Evolutionary conservation across 2,797 vertebrate species (phyloP), one percentile per base, ranked within the genome.

Genomic region (Eutrigla gurnardus): DNA sequence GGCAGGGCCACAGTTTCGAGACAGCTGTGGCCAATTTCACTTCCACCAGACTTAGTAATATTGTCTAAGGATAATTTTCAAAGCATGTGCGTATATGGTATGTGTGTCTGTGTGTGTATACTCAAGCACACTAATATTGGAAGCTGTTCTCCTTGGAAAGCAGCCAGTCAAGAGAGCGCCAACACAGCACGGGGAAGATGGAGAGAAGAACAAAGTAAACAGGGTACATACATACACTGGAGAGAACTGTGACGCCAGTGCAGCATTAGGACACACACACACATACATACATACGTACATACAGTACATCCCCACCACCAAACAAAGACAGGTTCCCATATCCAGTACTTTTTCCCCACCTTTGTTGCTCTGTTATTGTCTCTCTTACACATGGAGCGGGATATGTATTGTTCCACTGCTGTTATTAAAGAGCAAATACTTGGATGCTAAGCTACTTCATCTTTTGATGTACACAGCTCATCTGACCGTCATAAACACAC

Each of bases 181-280:
- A 88, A 75, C 84, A 80, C 78, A 82, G 73, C 75, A 75, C 3
- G 7, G 77, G 70, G 50, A 87, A 87, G 83, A 86, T 85, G 64
- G 81, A 82, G 72, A 78, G 80, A 81, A 82, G 82, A 89, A 87
- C 85, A 87, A 89, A 92, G 85, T 84, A 88, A 90, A 89, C 71
- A 88, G 85, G 60, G 65, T 78, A 83, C 59, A 62, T 78, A 83
- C 59, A 62, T 71, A 73, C 81, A 83, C 85, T 63, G 63, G 80
- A 85, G 88, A 81, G 52, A 78, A 72, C 57, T 14, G 64, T 77
- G 82, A 87, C 25, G 40, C 65, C 50, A 39, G 33, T 60, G 67
- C 61, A 65, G 55, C 77, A 71, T 80, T 66, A 87, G 67, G 60
- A 74, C 68, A 66, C 36, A 68, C 18, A 62, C 35, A 50, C 49